A percentile compares a stretch with the other conserved stretches of the same genome.
phyloP scores from a whole-genome alignment of 2,888 invertebrate genomes.

The Chesias legatella region DNA sequence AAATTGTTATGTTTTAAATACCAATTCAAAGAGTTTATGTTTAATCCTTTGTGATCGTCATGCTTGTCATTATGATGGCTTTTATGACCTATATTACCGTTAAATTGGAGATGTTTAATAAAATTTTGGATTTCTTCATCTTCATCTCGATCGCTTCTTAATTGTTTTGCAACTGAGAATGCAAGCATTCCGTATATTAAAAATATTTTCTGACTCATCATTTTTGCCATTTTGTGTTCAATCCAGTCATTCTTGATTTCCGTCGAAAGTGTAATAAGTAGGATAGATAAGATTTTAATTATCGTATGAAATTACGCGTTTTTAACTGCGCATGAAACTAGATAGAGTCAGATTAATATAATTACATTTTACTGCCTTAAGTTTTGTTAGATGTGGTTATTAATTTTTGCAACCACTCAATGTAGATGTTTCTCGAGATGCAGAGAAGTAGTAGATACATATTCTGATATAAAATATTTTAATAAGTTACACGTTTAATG shows the following conservation, averaged over 20 bases:
- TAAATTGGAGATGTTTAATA: not conserved
- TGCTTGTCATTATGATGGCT: not conserved
- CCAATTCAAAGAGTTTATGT: conserved; percentile 17
- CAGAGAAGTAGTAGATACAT: too few species aligned
- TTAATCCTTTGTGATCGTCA: conserved; percentile 3
- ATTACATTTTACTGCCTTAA: too few species aligned
- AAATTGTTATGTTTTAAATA: conserved; percentile 20
- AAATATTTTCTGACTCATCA: conserved; percentile 1
- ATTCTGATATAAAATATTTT: too few species aligned
- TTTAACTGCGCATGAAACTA: conserved; percentile 17
- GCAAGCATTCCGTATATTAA: conserved; percentile 4
- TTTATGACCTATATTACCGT: not conserved
- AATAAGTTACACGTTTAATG: too few species aligned
- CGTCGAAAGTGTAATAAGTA: conserved; percentile 4
- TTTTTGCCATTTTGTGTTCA: not conserved
- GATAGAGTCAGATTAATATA: not conserved
- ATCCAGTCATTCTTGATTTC: conserved; percentile 1
- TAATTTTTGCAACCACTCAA: too few species aligned
- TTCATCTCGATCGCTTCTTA: not conserved
- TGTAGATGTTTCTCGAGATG: too few species aligned
- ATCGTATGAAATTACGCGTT: conserved; percentile 1
- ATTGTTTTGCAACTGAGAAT: not conserved
- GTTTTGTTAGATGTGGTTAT: too few species aligned
- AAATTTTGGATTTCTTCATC: conserved; percentile 5
- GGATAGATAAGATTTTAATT: conserved; percentile 9